Conservation (phyloP, 2,797 vertebrate genomes). For the Selene dorsalis region DNA sequence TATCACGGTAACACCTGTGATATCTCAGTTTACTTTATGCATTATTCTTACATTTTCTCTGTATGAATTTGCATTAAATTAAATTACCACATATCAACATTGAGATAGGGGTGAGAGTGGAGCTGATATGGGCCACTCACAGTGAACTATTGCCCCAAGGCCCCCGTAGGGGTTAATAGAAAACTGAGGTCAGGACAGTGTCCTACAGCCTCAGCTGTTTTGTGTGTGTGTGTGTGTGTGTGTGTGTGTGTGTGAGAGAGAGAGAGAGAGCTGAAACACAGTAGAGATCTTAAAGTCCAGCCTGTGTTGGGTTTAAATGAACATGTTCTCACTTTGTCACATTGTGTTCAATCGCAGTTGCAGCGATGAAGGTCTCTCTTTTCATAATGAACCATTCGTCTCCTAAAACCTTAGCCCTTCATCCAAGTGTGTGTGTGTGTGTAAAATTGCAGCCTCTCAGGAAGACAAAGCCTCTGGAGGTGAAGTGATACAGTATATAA, state of each 20-base stretch:
- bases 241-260: too few species aligned
- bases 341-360: neutral
- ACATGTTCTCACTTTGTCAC: neutral
- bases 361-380: neutral
- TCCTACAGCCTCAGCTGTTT: neutral
- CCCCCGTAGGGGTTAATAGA: slow-evolving; percentile 9
- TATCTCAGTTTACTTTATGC: slow-evolving; percentile 2
- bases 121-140: neutral
- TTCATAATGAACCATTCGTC: too few species aligned
- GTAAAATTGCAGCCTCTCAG: too few species aligned
- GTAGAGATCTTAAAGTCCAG: neutral
- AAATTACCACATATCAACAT: neutral
- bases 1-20: neutral
- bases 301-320: neutral
- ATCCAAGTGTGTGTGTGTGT: too few species aligned
- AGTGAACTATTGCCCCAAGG: neutral
- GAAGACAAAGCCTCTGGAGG: too few species aligned
- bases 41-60: neutral
- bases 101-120: neutral
- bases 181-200: neutral
- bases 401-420: too few species aligned
- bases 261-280: neutral
- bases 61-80: neutral
- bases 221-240: neutral
- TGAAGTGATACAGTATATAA: too few species aligned